A percentile compares a stretch with the other conserved stretches of the same genome.
phyloP scores from a whole-genome alignment of 2,113 vertebrate species.

The Pygoscelis adeliae region DNA sequence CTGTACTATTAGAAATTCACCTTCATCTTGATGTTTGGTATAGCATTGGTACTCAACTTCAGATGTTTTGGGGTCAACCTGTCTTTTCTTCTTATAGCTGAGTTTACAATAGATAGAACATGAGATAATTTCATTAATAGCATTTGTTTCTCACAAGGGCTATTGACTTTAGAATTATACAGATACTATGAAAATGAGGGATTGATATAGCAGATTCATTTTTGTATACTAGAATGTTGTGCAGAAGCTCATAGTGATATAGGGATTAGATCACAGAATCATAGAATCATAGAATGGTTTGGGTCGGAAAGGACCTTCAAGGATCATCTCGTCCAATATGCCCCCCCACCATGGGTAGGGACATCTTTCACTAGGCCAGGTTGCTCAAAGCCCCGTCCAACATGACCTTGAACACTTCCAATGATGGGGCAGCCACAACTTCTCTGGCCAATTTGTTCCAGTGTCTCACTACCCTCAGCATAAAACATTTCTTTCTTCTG shows the following conservation, averaged over 20 bases:
- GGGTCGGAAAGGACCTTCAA: not conserved
- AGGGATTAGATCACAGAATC: not conserved
- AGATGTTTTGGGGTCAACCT: not conserved
- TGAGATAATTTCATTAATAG: not conserved
- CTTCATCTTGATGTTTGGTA: not conserved
- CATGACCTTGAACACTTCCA: not conserved
- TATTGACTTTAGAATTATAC: not conserved
- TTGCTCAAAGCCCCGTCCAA: not conserved
- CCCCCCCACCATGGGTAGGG: not conserved
- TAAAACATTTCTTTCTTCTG: not conserved
- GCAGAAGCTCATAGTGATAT: not conserved
- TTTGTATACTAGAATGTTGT: not conserved
- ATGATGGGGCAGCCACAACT: fast-evolving
- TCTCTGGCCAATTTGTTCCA: not conserved
- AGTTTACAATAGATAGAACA: not conserved
- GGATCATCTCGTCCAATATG: fast-evolving
- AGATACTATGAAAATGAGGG: not conserved
- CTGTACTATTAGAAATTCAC: not conserved
- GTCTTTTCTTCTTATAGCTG: constrained; percentile 5
- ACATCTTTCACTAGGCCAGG: not conserved
- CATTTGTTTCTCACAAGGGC: not conserved
- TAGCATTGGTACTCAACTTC: not conserved
- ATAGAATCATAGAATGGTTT: not conserved
- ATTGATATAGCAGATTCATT: not conserved
- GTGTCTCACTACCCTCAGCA: fast-evolving